Conservation (phyloP, 2,888 invertebrate species). For the Digitonthophagus gazella region DNA sequence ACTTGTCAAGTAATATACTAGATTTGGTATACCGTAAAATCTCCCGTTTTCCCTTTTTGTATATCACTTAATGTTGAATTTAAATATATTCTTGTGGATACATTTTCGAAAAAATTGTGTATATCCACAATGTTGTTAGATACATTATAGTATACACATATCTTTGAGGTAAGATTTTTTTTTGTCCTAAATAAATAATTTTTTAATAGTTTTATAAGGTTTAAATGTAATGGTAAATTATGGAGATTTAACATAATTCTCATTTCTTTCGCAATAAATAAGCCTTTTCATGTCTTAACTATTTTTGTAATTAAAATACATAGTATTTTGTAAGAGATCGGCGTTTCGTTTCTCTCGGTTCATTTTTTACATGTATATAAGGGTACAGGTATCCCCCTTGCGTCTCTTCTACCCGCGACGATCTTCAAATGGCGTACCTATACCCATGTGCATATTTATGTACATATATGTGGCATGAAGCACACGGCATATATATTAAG, state of each 20-base stretch:
- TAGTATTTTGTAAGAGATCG: conserved; percentile 10
- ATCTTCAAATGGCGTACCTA: conserved; percentile 12
- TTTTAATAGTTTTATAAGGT: conserved; percentile 7
- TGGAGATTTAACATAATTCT: background rate
- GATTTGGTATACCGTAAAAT: no score
- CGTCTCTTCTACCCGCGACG: background rate
- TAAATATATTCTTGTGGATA: background rate
- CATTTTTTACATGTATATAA: conserved; percentile 18
- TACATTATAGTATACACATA: conserved; percentile 9
- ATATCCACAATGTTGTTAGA: background rate
- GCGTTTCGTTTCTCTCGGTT: conserved; percentile 21
- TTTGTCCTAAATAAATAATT: background rate
- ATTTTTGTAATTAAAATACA: conserved; percentile 16
- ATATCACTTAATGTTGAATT: background rate
- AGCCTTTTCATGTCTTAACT: conserved; percentile 10
- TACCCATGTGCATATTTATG: conserved; percentile 23
- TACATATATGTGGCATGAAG: conserved; percentile 21
- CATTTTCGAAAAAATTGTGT: background rate
- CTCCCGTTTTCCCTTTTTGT: background rate
- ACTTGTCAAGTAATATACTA: no score
- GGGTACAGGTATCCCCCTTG: background rate
- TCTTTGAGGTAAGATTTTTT: conserved; percentile 7
- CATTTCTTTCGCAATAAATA: conserved; percentile 8
- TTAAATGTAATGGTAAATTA: conserved; percentile 8
- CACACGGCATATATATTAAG: conserved; percentile 28